Evolutionary conservation across 2,797 vertebrate species (phyloP).

Genomic region (Vespertilio murinus): DNA sequence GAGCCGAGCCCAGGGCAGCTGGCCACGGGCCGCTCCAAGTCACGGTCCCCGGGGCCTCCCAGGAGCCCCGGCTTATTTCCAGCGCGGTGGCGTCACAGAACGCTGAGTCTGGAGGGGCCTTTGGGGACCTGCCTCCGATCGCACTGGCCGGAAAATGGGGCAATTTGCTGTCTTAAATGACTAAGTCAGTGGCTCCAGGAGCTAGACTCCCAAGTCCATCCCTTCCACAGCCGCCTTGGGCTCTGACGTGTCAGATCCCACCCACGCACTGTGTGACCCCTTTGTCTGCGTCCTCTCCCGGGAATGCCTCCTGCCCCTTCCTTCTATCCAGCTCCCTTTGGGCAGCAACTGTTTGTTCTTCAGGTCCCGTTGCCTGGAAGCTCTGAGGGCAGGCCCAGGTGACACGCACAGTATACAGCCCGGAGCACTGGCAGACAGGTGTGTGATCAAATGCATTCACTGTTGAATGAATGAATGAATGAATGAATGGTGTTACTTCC

Average conservation of each 20-base stretch:
- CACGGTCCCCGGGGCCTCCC: neutral
- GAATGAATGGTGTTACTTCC: neutral
- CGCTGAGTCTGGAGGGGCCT: neutral
- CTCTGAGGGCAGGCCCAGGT: neutral
- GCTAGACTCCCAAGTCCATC: neutral
- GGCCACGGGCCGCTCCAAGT: neutral
- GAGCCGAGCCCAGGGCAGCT: neutral
- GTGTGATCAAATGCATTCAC: accelerated
- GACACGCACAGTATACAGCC: neutral
- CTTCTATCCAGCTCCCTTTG: neutral
- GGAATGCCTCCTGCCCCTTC: too few relatives aligned
- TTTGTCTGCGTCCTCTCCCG: neutral
- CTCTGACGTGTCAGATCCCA: neutral
- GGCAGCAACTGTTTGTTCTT: neutral
- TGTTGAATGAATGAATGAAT: neutral
- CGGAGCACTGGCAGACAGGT: neutral
- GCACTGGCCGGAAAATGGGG: neutral
- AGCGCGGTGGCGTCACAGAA: neutral
- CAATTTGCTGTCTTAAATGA: neutral
- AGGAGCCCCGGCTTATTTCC: neutral
- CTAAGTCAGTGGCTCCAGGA: neutral
- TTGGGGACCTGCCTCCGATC: neutral
- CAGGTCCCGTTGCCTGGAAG: neutral
- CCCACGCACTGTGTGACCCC: neutral
- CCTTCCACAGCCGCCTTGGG: neutral